A percentile compares a stretch with the other conserved stretches of the same genome.
Evolutionary conservation across 2,113 vertebrate species (phyloP).

Genomic region (Myrmophylax atrothorax): DNA sequence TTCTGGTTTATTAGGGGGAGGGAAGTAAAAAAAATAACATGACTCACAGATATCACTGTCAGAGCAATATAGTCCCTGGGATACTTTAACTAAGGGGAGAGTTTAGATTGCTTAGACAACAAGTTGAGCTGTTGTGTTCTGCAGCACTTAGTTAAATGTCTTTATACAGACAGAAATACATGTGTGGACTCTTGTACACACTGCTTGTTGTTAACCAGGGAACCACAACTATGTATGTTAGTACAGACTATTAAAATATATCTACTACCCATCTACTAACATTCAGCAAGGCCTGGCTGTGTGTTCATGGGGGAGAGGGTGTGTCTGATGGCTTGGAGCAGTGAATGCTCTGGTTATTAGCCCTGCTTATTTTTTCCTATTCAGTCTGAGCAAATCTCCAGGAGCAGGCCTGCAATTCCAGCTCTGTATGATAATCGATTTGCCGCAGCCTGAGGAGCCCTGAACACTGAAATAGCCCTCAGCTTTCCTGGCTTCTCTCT

Average conservation of each 20-base stretch:
- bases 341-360: background rate
- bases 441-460: background rate
- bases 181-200: background rate
- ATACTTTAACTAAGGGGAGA: background rate
- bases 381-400: background rate
- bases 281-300: background rate
- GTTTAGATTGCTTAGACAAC: background rate
- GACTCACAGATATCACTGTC: fast-evolving
- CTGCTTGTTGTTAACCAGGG: background rate
- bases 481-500: background rate
- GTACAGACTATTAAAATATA: background rate
- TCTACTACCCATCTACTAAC: background rate
- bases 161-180: background rate
- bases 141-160: background rate
- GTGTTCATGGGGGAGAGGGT: background rate
- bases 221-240: background rate
- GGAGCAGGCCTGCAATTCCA: background rate
- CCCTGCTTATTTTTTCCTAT: background rate
- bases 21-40: background rate
- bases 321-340: background rate
- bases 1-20: background rate
- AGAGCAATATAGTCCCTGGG: background rate
- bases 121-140: background rate
- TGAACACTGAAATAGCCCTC: background rate
- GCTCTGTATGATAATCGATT: background rate